phyloP scores from a whole-genome alignment of 2,797 vertebrate genomes.

The Xenops minutus region DNA sequence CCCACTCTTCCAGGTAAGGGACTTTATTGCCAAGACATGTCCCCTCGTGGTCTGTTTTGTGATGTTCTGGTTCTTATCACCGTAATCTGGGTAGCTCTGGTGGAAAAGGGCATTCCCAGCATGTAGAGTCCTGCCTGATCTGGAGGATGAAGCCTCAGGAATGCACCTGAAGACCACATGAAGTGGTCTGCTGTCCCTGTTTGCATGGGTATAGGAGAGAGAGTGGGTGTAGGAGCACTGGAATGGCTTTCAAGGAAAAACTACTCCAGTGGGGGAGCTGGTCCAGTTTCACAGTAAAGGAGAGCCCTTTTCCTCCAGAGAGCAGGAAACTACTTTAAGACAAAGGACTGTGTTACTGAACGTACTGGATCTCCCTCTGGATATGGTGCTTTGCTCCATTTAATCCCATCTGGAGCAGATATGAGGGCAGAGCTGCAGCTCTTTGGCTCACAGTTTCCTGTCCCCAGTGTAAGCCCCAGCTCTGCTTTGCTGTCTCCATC shows the following conservation, averaged over 20 bases:
- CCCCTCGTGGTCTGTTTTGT: background rate
- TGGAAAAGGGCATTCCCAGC: background rate
- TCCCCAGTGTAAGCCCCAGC: fast-evolving
- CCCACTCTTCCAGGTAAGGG: conserved; percentile 79
- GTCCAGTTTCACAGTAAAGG: background rate
- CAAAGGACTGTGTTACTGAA: background rate
- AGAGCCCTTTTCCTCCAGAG: background rate
- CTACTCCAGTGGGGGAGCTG: background rate
- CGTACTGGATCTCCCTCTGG: background rate
- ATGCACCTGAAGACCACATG: fast-evolving
- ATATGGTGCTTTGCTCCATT: background rate
- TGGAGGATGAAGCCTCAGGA: background rate
- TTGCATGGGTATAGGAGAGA: background rate
- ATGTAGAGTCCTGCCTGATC: background rate
- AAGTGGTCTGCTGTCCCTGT: background rate
- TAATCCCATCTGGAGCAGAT: background rate
- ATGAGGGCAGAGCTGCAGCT: background rate
- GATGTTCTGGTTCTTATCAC: background rate
- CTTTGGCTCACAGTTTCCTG: background rate
- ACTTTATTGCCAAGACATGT: background rate
- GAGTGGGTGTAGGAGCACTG: background rate
- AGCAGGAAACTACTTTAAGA: background rate
- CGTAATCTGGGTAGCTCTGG: background rate
- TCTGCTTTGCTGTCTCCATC: background rate
- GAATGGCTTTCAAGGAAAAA: background rate